Base-by-base conservation (phyloP, 2,797 vertebrate genomes). In the Sylvia borin region DNA sequence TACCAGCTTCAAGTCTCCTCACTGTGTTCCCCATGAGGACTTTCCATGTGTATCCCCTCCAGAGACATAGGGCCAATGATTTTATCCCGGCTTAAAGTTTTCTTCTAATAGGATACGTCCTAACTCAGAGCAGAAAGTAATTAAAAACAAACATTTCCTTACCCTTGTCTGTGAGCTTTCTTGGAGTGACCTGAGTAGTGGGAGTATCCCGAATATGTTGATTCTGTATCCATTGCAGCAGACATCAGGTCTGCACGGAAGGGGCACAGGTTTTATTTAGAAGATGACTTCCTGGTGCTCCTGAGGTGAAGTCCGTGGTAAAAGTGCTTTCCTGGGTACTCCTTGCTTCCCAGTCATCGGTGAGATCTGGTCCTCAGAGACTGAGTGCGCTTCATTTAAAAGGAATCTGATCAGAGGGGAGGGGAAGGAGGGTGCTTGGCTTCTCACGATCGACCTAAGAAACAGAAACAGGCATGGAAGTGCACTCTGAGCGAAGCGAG, bases 201-300 rank as follows among this genome's bases (percentile, higher is more conserved):
- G 84, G 99, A 99, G 97, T 99, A 99, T 87, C 99, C 99, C 32
- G 99, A 99, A 95, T 99, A 99, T 5, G 99, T 99, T 11, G 99
- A 99, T 98, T 99, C 99, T 13, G 99, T 99, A 98, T 99, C 99
- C 99, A 99, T 99, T 97, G 97, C 94, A 94, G 95, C 83, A 93
- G 93, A 84, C 95, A 87, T 95, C 21, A 45, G 90, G 91, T 95
- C 88, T 79, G 85, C 48, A 85, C 47, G 1, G 73, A 77, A 84
- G 50, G 45, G 82, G 83, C 61, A 51, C 68, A 53, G 81, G 47
- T 71, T 93, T 90, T 94, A 67, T 42, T 95, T 34, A 50, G 75
- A 72, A 36, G 82, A 73, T 2, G 20, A 83, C 54, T 64, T 87
- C 36, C 47, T 70, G 64, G 26, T 75, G 66, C 72, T 93, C 80